Percentiles rank a stretch among this genome's conserved stretches.
Evolutionary conservation across 2,888 invertebrate genomes (phyloP).

Genomic region (Nomada fabriciana): DNA sequence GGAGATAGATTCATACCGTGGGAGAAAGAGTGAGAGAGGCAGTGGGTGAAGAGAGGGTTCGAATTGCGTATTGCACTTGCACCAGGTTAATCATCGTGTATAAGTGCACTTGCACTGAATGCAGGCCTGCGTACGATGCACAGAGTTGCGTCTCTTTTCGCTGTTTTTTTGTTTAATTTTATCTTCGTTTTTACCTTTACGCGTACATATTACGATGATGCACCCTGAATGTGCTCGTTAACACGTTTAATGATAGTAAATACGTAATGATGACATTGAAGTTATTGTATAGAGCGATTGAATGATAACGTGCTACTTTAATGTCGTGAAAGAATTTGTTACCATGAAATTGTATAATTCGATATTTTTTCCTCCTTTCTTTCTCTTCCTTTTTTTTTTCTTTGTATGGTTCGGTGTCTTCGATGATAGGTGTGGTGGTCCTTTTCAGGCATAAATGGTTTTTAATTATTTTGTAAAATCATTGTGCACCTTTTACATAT

Average conservation of each 20-base stretch:
- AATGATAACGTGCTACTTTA: background rate
- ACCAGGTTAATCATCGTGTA: constrained; percentile 25
- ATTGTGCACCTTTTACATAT: too few relatives aligned
- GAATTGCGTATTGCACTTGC: constrained; percentile 31
- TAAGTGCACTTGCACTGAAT: constrained; percentile 33
- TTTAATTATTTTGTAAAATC: too few relatives aligned
- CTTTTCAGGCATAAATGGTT: too few relatives aligned
- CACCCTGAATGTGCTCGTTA: background rate
- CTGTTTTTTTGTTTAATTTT: background rate
- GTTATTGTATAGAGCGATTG: background rate
- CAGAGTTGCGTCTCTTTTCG: background rate
- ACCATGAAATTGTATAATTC: background rate
- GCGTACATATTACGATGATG: background rate
- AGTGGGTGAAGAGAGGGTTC: background rate
- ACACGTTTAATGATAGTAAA: background rate
- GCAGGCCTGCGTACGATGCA: background rate
- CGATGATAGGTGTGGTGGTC: too few relatives aligned
- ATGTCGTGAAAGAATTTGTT: background rate
- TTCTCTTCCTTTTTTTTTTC: too few relatives aligned
- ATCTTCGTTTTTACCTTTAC: background rate
- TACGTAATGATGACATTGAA: background rate
- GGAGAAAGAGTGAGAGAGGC: constrained; percentile 5
- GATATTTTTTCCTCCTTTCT: background rate
- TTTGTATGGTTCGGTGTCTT: too few relatives aligned
- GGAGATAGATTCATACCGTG: background rate